A percentile compares a stretch with the other conserved stretches of the same genome.
phyloP scores from a whole-genome alignment of 2,888 invertebrate species.

The Drosophila neotestacea region DNA sequence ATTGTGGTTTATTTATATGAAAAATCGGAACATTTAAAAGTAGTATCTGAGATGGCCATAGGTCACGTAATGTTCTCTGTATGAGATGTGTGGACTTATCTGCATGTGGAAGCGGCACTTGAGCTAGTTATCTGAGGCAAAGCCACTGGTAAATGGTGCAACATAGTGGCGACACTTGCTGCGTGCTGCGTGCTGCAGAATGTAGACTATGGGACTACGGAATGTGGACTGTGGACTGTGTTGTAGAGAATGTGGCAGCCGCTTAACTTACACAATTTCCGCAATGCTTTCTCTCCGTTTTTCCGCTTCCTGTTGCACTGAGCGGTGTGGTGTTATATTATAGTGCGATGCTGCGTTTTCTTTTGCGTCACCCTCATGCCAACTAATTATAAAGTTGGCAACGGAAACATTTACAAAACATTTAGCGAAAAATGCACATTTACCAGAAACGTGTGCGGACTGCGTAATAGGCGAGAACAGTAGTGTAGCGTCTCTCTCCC shows the following conservation, averaged over 20 bases:
- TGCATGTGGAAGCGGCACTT: neutral
- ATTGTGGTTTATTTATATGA: neutral
- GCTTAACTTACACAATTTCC: constrained; percentile 71
- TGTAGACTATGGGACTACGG: neutral
- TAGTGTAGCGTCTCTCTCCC: constrained; percentile 2
- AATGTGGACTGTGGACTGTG: neutral
- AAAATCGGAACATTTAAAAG: neutral
- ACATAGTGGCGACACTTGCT: constrained; percentile 28
- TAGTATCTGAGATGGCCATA: neutral
- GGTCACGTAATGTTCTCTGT: neutral
- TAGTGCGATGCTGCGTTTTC: constrained; percentile 29
- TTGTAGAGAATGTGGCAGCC: constrained; percentile 24
- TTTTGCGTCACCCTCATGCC: constrained; percentile 50
- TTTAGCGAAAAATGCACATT: constrained; percentile 81
- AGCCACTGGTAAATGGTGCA: constrained; percentile 6
- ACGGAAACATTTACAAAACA: constrained; percentile 81
- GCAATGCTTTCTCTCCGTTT: constrained; percentile 51
- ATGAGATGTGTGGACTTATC: constrained; percentile 11
- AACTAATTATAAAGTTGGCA: constrained; percentile 79
- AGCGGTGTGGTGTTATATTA: constrained; percentile 16
- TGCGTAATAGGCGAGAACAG: constrained; percentile 50
- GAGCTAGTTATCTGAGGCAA: constrained; percentile 15
- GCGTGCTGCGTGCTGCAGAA: constrained; percentile 29
- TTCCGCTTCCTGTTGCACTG: constrained; percentile 48
- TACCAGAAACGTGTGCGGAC: constrained; percentile 76